A percentile compares a stretch with the other conserved stretches of the same genome.
phyloP scores from a whole-genome alignment of 2,888 invertebrate genomes.

The Ophioninae sp. region DNA sequence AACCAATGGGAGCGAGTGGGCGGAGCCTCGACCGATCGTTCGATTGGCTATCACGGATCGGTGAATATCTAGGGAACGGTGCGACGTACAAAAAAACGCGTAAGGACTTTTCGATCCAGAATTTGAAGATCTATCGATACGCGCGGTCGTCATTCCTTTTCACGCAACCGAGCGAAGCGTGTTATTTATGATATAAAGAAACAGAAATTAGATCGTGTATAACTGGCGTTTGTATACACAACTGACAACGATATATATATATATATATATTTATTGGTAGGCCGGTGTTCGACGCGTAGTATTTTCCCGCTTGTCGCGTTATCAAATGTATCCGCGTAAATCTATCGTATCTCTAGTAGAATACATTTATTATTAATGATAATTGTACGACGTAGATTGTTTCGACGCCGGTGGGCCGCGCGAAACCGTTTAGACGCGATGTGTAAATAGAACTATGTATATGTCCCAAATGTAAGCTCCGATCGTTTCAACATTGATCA shows the following conservation, averaged over 20 bases:
- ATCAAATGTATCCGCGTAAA: constrained; percentile 43
- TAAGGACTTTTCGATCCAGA: background rate
- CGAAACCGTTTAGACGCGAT: constrained; percentile 53
- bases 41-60: background rate
- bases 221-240: background rate
- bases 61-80: background rate
- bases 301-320: constrained; percentile 41
- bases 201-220: constrained; percentile 34
- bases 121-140: background rate
- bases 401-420: constrained; percentile 6
- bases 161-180: constrained; percentile 34
- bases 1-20: background rate
- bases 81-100: background rate
- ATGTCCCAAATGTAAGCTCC: constrained; percentile 45
- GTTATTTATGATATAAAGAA: constrained; percentile 43
- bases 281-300: constrained; percentile 55
- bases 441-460: constrained; percentile 61
- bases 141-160: too few relatives aligned
- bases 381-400: constrained; percentile 25
- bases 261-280: constrained; percentile 49
- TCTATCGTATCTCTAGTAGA: constrained; percentile 60
- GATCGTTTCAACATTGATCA: constrained; percentile 38
- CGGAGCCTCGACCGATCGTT: background rate
- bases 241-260: constrained; percentile 49
- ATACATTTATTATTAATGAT: constrained; percentile 45